phyloP scores from a whole-genome alignment of 1,140 invertebrate species.

The Drosophila seguyi region DNA sequence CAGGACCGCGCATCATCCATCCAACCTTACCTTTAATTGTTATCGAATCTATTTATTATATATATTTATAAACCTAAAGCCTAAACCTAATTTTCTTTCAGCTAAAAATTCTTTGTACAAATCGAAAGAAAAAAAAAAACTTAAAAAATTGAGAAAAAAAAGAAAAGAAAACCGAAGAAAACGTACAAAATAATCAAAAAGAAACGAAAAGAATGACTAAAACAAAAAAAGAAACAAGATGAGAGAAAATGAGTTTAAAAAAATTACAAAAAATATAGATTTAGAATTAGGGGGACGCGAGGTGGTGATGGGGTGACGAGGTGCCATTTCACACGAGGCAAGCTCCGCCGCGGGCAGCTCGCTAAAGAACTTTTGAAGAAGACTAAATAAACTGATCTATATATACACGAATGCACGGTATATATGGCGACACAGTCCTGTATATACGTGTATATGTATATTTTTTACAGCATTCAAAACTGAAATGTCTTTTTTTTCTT shows the following conservation, averaged over 20 bases:
- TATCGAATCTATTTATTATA: slow-evolving; percentile 36
- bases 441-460: slow-evolving; percentile 63
- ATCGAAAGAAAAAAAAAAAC: slow-evolving; percentile 64
- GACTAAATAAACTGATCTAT: slow-evolving; percentile 73
- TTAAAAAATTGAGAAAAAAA: slow-evolving; percentile 48
- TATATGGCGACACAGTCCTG: slow-evolving; percentile 43
- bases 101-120: slow-evolving; percentile 73
- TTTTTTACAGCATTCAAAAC: slow-evolving; percentile 78
- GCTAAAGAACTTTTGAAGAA: slow-evolving; percentile 65
- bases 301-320: slow-evolving; percentile 17
- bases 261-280: slow-evolving; percentile 41
- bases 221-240: slow-evolving; percentile 8
- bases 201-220: slow-evolving; percentile 44
- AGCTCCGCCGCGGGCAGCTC: slow-evolving; percentile 60
- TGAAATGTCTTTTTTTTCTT: slow-evolving; percentile 32
- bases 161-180: slow-evolving; percentile 20
- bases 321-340: slow-evolving; percentile 46
- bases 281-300: slow-evolving; percentile 36
- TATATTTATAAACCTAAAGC: slow-evolving; percentile 2
- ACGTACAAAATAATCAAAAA: slow-evolving; percentile 49
- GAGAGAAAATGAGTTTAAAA: slow-evolving; percentile 31
- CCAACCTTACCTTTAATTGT: slow-evolving; percentile 46
- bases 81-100: slow-evolving; percentile 71
- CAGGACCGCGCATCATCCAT: neutral
- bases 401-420: slow-evolving; percentile 57